Percentiles rank a stretch among this genome's conserved stretches.
These are phyloP conservation scores for Ceratitis capitata DNA, from an alignment of 1,140 invertebrate genomes.

Conservation along the genomic window DNA sequence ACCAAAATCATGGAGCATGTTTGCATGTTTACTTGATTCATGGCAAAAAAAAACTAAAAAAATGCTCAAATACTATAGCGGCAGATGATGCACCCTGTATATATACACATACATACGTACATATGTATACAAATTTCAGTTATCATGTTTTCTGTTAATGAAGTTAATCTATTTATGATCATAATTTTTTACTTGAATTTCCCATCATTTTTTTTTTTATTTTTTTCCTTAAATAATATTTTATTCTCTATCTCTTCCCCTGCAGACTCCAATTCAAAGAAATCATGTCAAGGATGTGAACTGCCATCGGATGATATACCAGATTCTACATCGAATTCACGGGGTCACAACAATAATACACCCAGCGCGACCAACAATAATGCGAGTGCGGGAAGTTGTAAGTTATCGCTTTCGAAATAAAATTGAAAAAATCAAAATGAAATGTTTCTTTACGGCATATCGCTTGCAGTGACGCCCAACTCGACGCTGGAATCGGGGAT, in stretches of 20 bases:
- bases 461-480: constrained; percentile 58
- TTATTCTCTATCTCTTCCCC: neutral
- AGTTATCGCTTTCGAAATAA: constrained; percentile 41
- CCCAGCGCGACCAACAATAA: constrained; percentile 81
- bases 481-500: constrained; percentile 63
- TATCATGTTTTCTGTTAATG: too few relatives aligned
- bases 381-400: constrained; percentile 63
- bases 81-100: too few relatives aligned
- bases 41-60: too few relatives aligned
- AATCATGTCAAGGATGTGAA: constrained; percentile 90
- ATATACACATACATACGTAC: neutral
- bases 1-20: too few relatives aligned
- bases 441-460: neutral
- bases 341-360: constrained; percentile 80
- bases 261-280: constrained; percentile 70
- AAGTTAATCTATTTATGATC: too few relatives aligned
- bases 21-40: too few relatives aligned
- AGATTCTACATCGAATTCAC: constrained; percentile 73
- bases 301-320: constrained; percentile 78
- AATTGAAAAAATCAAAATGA: neutral
- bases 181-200: too few relatives aligned
- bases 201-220: neutral
- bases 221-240: neutral
- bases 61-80: too few relatives aligned
- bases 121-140: neutral